These are phyloP conservation scores for Eulithis prunata DNA, from an alignment of 2,888 invertebrate species.

Conservation along the genomic window DNA sequence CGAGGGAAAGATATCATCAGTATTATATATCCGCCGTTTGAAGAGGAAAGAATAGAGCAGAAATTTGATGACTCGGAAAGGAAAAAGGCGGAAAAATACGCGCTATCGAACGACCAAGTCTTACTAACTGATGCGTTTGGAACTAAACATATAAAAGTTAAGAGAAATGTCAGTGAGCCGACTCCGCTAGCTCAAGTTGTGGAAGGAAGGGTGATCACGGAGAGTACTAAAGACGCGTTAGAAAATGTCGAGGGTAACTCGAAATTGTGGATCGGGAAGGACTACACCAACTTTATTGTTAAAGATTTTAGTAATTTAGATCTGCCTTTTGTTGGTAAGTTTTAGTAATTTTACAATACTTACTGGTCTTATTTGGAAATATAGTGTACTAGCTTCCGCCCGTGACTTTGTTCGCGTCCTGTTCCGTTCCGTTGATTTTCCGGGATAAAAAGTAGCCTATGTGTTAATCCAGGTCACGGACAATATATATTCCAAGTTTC, in stretches of 20 bases:
- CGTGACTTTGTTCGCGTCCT: too few relatives aligned
- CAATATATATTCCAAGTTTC: too few relatives aligned
- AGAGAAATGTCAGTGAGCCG: slow-evolving; percentile 58
- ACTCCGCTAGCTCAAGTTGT: slow-evolving; percentile 72
- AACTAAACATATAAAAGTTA: slow-evolving; percentile 46
- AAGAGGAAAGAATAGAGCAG: slow-evolving; percentile 72
- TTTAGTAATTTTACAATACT: too few relatives aligned
- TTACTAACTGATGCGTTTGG: slow-evolving; percentile 56
- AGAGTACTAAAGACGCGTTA: slow-evolving; percentile 62
- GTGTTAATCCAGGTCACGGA: too few relatives aligned
- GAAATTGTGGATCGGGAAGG: slow-evolving; percentile 97
- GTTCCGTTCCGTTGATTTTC: too few relatives aligned
- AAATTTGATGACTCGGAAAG: slow-evolving; percentile 75
- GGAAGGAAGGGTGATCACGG: slow-evolving; percentile 71
- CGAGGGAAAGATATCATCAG: slow-evolving; percentile 77
- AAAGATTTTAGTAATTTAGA: slow-evolving; percentile 97
- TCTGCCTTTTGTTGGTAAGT: slow-evolving; percentile 88
- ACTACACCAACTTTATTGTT: slow-evolving; percentile 97
- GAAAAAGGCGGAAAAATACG: slow-evolving; percentile 79
- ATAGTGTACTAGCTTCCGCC: too few relatives aligned
- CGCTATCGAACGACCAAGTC: slow-evolving; percentile 70
- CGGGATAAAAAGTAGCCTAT: too few relatives aligned
- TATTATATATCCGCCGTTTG: slow-evolving; percentile 75
- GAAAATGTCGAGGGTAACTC: slow-evolving; percentile 87
- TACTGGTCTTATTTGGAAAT: too few relatives aligned